Percentiles rank a stretch among this genome's conserved stretches.
Conservation (phyloP, 2,888 invertebrate species). For the Drosophila cyrtoloma region DNA sequence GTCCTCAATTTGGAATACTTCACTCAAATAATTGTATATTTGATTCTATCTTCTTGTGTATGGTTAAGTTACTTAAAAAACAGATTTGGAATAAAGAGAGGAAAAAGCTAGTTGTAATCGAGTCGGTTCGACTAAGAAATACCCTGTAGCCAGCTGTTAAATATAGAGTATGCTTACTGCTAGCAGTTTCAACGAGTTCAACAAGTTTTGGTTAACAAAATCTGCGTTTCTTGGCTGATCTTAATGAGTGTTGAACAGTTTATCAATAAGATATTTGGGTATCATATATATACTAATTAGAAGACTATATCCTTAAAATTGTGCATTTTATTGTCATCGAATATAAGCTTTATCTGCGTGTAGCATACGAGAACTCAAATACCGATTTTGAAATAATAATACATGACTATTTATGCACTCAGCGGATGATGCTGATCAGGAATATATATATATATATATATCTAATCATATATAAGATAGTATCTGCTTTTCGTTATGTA, state of each 20-base stretch:
- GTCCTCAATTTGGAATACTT: too few relatives aligned
- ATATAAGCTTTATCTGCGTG: too few relatives aligned
- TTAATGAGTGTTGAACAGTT: neutral
- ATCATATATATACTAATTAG: neutral
- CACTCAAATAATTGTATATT: neutral
- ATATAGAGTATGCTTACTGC: neutral
- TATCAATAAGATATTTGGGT: neutral
- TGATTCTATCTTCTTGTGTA: neutral
- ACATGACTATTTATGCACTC: neutral
- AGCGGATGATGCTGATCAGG: too few relatives aligned
- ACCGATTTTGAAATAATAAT: neutral
- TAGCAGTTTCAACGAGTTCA: neutral
- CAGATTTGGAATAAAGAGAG: neutral
- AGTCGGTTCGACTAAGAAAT: neutral
- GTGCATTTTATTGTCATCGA: neutral
- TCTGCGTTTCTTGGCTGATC: neutral
- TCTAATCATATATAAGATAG: too few relatives aligned
- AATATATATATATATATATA: neutral
- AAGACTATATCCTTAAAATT: neutral
- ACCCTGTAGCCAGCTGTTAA: neutral
- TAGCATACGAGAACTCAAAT: neutral
- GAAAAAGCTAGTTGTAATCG: neutral
- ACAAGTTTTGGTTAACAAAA: neutral
- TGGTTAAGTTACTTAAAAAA: neutral
- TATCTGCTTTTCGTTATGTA: neutral